Evolutionary conservation across 1,140 invertebrate genomes (phyloP), one percentile per base, ranked within the genome.

Genomic region (Ctenoplectra terminalis): DNA sequence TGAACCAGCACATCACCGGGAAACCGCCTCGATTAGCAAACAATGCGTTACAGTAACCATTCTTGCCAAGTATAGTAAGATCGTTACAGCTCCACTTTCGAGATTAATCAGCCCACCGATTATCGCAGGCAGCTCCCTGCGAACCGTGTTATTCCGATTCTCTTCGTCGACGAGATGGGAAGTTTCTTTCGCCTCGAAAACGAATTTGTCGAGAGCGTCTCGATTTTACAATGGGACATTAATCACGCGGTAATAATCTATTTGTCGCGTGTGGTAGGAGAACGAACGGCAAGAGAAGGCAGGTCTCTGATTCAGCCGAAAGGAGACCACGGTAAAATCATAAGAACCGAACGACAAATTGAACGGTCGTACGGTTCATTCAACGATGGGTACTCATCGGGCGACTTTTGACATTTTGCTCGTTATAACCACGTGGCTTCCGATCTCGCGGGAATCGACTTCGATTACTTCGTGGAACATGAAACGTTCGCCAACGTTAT

Each of bases 191-290:
- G 29, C 17, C 8, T 4, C 9, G 26, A 56, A 46, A 48, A 48
- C 64, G 46, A 69, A 69, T 54, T 66, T n/a, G 31, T 48, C 31
- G 2, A 15, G 20, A 4, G 40, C 26, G 9, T 3, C 29, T 37
- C 64, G 52, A 70, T 69, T 77, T 34, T 37, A 78, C 64, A 70
- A 77, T 77, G 75, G 29, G 13, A 15, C 40, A 60, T 77, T 60
- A 70, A 77, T 77, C 75, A 58, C 23, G 23, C 0, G 26, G 26
- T 20, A 29, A 77, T 77, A 11, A 77, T 69, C 50, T 29, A 69
- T 77, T 66, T 77, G 75, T 60, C 75, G 31, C 8, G 40, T n/a
- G 40, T 4, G 5, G 34, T 31, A 20, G 20, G 26, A n/a, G 23
- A 40, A 11, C 5, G 23, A 13, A 40, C 23, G 43, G 6, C 6